Evolutionary conservation across 2,888 invertebrate species (phyloP).

Genomic region (Orchesella flavescens): DNA sequence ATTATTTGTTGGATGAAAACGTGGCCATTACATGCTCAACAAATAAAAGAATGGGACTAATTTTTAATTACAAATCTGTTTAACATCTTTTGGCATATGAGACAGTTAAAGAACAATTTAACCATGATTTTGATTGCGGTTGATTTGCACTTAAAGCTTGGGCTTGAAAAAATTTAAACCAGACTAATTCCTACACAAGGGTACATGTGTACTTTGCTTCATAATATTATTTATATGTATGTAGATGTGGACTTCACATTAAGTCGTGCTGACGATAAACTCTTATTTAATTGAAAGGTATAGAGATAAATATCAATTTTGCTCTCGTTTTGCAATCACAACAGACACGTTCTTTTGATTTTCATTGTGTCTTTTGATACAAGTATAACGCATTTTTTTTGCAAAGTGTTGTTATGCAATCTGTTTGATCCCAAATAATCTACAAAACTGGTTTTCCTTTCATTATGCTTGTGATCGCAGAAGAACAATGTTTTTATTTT

Average conservation of each 20-base stretch:
- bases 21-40: too few species aligned
- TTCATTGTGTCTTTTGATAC: neutral
- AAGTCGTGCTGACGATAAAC: neutral
- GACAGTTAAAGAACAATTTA: neutral
- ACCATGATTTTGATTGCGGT: conserved; percentile 15
- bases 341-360: neutral
- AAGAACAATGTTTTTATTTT: too few species aligned
- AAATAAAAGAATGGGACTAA: too few species aligned
- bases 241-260: too few species aligned
- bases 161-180: neutral
- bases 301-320: conserved; percentile 48
- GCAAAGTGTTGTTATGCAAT: conserved; percentile 46
- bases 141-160: neutral
- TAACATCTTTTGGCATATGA: too few species aligned
- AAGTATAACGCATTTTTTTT: conserved; percentile 10
- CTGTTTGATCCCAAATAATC: conserved; percentile 48
- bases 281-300: neutral
- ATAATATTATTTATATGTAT: too few species aligned
- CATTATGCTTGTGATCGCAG: neutral
- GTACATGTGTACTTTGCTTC: neutral
- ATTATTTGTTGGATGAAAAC: too few species aligned
- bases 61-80: too few species aligned
- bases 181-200: neutral
- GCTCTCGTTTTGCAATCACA: conserved; percentile 47
- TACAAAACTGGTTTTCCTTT: conserved; percentile 52